Base-by-base conservation (phyloP, 2,888 invertebrate species). In the Eristalis arbustorum region DNA sequence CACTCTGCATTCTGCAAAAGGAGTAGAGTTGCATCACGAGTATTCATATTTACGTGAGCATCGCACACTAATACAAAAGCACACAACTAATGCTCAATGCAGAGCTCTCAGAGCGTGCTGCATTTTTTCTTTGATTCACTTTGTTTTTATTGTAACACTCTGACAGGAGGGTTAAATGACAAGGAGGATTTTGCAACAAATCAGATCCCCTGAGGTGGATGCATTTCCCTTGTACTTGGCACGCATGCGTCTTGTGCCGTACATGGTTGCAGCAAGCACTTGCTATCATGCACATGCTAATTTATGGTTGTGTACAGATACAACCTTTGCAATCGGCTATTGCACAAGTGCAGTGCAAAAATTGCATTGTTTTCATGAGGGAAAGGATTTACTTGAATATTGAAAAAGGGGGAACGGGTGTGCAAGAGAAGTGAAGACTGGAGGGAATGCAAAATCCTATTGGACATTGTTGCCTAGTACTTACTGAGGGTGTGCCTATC, bases 231-330 rank as follows among this genome's bases (percentile, higher is more conserved):
- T 78, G 82, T 78, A 82, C 78, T 82, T 82, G 85, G 82, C 85
- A 87, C 85, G 85, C 85, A 87, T 82, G 85, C 85, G 85, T 57
- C 85, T 82, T 74, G 74, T 87, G 82, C 69, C 68, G 18, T 23
- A 72, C 59, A 75, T 59, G 34, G 56, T 25, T 22, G 56, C 14
- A 49, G 25, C 4, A 56, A 13, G 25, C 71, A 72, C 25, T 18
- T 42, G 37, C 18, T 64, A 1, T 64, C 57, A 14, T 66, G 59
- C 31, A 49, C 18, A 18, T 18, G 49, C 18, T 2, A 49, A 8
- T 49, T 18, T 18, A 49, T 49, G 18, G 49, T 49, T 49, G n/a
- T 49, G 49, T 49, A 8, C 8, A 49, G 49, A 49, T n/a, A 8
- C 49, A 49, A 18, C 49, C 4, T 8, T 74, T 79, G 79, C 69